phyloP scores from a whole-genome alignment of 2,113 vertebrate species.

The Bubo blakistoni region DNA sequence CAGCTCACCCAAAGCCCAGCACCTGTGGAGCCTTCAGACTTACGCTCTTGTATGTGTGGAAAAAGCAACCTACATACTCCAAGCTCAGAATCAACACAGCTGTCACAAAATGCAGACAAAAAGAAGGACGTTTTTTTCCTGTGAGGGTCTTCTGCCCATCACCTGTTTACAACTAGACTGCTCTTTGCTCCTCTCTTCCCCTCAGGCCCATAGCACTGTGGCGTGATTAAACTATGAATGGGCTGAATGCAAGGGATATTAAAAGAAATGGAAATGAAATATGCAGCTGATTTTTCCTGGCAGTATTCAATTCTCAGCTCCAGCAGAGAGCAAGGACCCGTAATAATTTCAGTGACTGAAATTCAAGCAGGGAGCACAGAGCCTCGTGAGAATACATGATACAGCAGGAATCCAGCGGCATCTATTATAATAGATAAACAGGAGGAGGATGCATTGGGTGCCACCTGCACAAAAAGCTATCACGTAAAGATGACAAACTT shows the following conservation, averaged over 20 bases:
- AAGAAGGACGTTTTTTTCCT: neutral
- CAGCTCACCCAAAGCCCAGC: neutral
- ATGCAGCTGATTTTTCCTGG: neutral
- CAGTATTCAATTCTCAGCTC: neutral
- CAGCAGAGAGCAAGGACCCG: neutral
- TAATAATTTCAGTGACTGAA: neutral
- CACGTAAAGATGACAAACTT: neutral
- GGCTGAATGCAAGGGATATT: neutral
- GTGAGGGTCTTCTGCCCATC: neutral
- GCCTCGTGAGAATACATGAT: neutral
- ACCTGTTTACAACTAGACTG: neutral
- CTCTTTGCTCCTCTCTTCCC: neutral
- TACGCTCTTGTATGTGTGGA: rapidly evolving
- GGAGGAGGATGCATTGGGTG: neutral
- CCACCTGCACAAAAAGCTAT: neutral
- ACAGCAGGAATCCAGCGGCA: neutral
- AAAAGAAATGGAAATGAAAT: neutral
- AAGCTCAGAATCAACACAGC: neutral
- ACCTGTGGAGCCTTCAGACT: neutral
- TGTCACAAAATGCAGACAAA: neutral
- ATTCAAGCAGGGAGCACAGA: neutral
- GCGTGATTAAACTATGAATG: neutral
- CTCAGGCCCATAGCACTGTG: rapidly evolving
- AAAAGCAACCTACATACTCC: neutral
- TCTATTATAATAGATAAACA: neutral